Evolutionary conservation across 2,797 vertebrate genomes (phyloP).

Genomic region (Spatula versicolor): DNA sequence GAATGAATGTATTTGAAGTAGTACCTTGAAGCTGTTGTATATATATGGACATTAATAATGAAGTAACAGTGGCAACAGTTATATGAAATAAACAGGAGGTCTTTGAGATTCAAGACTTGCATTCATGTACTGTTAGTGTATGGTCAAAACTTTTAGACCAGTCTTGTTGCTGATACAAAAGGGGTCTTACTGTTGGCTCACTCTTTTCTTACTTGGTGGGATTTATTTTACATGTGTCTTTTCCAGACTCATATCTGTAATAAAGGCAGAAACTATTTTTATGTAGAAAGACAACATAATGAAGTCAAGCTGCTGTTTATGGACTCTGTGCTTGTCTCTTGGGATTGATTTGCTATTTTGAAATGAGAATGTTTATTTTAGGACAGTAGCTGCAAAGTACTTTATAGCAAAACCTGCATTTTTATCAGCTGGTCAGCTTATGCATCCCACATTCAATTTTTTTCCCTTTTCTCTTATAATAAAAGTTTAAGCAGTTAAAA

Average conservation of each 20-base stretch:
- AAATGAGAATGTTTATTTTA: background rate
- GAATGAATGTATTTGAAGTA: background rate
- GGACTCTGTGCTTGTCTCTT: background rate
- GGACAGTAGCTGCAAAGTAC: background rate
- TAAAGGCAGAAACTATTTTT: constrained; percentile 1
- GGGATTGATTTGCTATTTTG: background rate
- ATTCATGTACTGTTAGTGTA: background rate
- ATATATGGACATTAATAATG: background rate
- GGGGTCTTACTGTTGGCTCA: background rate
- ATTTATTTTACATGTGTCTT: background rate
- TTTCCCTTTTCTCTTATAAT: background rate
- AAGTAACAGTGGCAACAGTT: background rate
- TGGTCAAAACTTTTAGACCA: background rate
- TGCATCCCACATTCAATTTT: background rate
- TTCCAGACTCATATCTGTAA: background rate
- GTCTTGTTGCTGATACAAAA: background rate
- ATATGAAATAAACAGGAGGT: background rate
- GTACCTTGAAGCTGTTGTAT: background rate
- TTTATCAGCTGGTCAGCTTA: background rate
- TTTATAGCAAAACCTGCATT: background rate
- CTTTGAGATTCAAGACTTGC: background rate
- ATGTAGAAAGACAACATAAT: background rate
- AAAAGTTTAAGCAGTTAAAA: background rate
- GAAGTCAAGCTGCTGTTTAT: background rate
- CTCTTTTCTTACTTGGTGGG: background rate